Evolutionary conservation across 2,797 vertebrate genomes (phyloP).

Genomic region (Coilia nasus): DNA sequence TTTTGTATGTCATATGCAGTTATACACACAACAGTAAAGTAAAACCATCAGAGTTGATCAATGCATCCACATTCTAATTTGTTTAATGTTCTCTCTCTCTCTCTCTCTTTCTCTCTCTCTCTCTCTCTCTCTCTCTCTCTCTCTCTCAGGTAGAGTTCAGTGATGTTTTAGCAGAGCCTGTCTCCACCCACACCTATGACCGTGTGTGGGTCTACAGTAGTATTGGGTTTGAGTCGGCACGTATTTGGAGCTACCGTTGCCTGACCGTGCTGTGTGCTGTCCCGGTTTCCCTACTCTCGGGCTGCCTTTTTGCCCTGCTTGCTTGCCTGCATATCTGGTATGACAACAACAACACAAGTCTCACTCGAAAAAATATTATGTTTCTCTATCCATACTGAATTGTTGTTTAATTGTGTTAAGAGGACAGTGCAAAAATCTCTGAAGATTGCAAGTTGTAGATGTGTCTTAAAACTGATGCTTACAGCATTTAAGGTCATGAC

Average conservation of each 20-base stretch:
- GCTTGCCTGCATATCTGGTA: slow-evolving; percentile 81
- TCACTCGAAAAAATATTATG: neutral
- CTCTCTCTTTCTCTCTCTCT: neutral
- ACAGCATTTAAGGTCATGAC: neutral
- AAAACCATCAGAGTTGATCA: too few relatives aligned
- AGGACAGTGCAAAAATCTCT: neutral
- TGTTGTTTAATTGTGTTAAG: slow-evolving; percentile 9
- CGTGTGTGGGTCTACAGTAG: slow-evolving; percentile 77
- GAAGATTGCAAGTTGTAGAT: neutral
- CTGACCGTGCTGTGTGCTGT: slow-evolving; percentile 77
- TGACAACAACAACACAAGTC: slow-evolving; percentile 19
- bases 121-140: neutral
- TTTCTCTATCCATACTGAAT: neutral
- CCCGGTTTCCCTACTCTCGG: slow-evolving; percentile 77
- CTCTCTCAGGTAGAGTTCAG: slow-evolving; percentile 75
- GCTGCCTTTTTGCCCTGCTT: slow-evolving; percentile 73
- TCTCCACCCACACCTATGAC: slow-evolving; percentile 69
- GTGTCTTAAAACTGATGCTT: neutral
- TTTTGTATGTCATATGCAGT: too few relatives aligned
- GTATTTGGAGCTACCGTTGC: slow-evolving; percentile 77
- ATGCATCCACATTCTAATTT: neutral
- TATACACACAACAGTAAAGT: too few relatives aligned
- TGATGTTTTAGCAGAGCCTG: slow-evolving; percentile 76
- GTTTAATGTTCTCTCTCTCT: neutral
- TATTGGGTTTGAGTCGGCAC: slow-evolving; percentile 71